These are phyloP conservation scores for Stichopus chloronotus DNA, from an alignment of 35 echinoderm and acorn worm species.

Conservation along the genomic window DNA sequence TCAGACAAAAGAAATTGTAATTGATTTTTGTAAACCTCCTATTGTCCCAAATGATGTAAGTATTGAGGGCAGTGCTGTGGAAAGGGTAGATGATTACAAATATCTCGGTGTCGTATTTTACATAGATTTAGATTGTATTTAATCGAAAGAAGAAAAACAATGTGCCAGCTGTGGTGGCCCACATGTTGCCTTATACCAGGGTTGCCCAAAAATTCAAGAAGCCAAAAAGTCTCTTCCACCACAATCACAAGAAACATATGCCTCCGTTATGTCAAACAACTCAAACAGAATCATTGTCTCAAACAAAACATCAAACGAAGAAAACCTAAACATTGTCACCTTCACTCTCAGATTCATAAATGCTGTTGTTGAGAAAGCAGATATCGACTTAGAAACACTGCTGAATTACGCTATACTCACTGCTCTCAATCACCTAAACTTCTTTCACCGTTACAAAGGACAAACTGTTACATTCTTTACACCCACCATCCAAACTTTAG, in stretches of 20 bases:
- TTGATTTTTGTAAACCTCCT: no score
- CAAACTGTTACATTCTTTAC: no score
- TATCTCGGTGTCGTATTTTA: no score
- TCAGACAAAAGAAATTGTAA: no score
- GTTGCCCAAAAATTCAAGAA: not conserved
- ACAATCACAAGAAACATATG: no score
- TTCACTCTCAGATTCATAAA: not conserved
- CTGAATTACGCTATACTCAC: not conserved
- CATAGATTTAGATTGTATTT: not conserved
- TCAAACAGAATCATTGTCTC: not conserved
- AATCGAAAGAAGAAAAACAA: not conserved
- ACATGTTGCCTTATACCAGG: not conserved
- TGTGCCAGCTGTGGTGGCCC: not conserved
- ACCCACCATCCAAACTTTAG: no score
- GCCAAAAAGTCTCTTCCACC: not conserved
- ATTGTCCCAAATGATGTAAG: no score
- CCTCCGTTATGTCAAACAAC: not conserved
- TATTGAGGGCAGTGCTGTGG: no score
- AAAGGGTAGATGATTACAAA: no score
- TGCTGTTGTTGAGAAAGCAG: not conserved
- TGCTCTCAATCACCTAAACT: not conserved
- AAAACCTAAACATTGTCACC: not conserved
- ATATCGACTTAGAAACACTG: not conserved
- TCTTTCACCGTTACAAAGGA: no score
- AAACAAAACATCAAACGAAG: not conserved